These are phyloP conservation scores for Drosophila lutescens DNA, from an alignment of 2,888 invertebrate genomes.

Conservation along the genomic window DNA sequence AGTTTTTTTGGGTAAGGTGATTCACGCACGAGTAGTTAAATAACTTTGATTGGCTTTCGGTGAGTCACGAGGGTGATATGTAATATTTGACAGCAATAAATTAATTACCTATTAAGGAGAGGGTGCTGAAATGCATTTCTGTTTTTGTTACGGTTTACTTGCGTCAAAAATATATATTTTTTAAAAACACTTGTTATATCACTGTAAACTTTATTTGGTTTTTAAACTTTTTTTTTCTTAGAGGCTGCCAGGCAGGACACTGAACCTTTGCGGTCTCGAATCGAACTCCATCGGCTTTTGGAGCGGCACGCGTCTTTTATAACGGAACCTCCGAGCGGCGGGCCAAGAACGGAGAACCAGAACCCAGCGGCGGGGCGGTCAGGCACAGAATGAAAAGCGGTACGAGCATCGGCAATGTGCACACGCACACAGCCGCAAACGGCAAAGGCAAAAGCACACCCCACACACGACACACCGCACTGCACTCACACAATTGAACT, in stretches of 20 bases:
- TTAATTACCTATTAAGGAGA: constrained; percentile 44
- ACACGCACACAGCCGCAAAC: constrained; percentile 28
- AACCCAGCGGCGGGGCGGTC: constrained; percentile 79
- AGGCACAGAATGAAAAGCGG: constrained; percentile 81
- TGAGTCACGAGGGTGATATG: constrained; percentile 19
- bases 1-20: constrained; percentile 8
- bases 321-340: constrained; percentile 42
- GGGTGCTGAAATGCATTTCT: constrained; percentile 34
- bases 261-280: constrained; percentile 55
- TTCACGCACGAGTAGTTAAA: constrained; percentile 2
- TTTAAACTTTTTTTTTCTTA: neutral
- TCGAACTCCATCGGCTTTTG: constrained; percentile 66
- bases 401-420: constrained; percentile 63
- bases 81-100: constrained; percentile 1
- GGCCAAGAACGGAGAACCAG: constrained; percentile 57
- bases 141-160: neutral
- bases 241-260: constrained; percentile 58
- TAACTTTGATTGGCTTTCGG: constrained; percentile 9
- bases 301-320: constrained; percentile 67
- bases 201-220: constrained; percentile 28
- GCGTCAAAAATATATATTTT: constrained; percentile 1
- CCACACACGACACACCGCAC: constrained; percentile 6
- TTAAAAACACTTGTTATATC: constrained; percentile 5
- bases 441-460: neutral
- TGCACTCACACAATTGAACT: constrained; percentile 53